Base-by-base conservation (phyloP, 1,140 invertebrate genomes). In the Zaprionus inermis region DNA sequence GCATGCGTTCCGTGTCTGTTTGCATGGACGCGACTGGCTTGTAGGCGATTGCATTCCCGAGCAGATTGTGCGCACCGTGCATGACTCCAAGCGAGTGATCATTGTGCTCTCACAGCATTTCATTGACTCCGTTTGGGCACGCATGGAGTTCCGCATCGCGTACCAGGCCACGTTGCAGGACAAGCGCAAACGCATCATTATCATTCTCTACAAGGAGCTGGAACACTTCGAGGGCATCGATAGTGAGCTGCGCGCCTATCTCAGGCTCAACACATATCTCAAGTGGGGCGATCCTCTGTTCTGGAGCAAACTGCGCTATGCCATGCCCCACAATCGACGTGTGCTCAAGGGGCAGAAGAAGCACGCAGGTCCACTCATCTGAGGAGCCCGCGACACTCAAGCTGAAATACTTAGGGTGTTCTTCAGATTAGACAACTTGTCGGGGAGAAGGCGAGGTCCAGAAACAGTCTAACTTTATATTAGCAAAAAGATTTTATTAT, bases 211-310 rank as follows among this genome's bases (percentile, higher is more conserved):
- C 67, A 96, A 95, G 1, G 96, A 97, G 24, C 93, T 97, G 1
- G 94, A 94, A 5, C 92, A 94, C 0, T 93, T 93, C 7, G 93
- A 95, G 0, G 92, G 95, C 34, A 89, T 97, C 32, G 96, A 97
- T 73, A 93, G 94, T 3, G 96, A 98, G 75, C 92, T 98, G 9
- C 94, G 95, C 55, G 93, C 95, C 0, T 97, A 98, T 79, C 90
- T 98, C 1, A 94, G 94, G 16, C 96, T 96, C 74, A 98, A 97
- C 90, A 98, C 97, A 0, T 98, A 98, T 80, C 93, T 98, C 0
- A 94, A 96, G 76, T 97, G 95, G 95, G 95, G 95, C 3, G 96
- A 98, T 84, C 95, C 95, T 1, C 95, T 95, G 94, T 98, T 98
- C 74, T 98, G 96, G 96, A 94, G 96, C 58, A 97, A 97, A 89